Percentiles rank a stretch among this genome's conserved stretches.
Evolutionary conservation across 2,888 invertebrate genomes (phyloP).

Genomic region (Scaeva pyrastri): DNA sequence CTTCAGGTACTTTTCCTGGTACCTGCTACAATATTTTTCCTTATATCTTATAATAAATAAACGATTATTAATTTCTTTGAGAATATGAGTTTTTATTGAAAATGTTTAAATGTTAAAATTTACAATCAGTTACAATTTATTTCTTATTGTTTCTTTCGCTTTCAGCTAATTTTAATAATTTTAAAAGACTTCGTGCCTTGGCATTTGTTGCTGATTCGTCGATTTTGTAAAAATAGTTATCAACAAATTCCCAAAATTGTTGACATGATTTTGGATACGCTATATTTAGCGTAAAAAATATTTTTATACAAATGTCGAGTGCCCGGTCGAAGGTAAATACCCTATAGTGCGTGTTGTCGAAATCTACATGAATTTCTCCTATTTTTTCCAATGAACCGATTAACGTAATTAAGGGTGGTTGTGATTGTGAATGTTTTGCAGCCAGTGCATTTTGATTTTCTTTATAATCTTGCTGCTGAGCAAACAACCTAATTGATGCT

Average conservation of each 20-base stretch:
- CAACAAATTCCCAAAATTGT: constrained; percentile 5
- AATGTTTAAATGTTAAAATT: background rate
- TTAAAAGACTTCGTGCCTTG: background rate
- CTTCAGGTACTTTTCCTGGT: background rate
- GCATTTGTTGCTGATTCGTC: background rate
- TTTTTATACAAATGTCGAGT: background rate
- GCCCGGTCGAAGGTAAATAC: constrained; percentile 1
- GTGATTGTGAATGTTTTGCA: background rate
- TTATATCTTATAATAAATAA: constrained; percentile 2
- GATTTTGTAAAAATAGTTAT: constrained; percentile 1
- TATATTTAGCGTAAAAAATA: background rate
- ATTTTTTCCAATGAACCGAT: constrained; percentile 7
- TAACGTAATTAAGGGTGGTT: background rate
- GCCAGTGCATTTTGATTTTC: background rate
- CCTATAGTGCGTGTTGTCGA: constrained; percentile 1
- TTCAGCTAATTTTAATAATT: background rate
- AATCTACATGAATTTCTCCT: constrained; percentile 10
- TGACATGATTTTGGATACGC: background rate
- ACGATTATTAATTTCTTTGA: background rate
- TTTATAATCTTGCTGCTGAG: constrained; percentile 4
- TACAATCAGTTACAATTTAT: background rate
- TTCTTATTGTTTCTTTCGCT: background rate
- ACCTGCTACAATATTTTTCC: background rate
- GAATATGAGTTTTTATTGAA: background rate
- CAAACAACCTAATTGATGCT: constrained; percentile 3